phyloP scores from a whole-genome alignment of 1,140 invertebrate genomes.

The Drosophila nigromelanica region DNA sequence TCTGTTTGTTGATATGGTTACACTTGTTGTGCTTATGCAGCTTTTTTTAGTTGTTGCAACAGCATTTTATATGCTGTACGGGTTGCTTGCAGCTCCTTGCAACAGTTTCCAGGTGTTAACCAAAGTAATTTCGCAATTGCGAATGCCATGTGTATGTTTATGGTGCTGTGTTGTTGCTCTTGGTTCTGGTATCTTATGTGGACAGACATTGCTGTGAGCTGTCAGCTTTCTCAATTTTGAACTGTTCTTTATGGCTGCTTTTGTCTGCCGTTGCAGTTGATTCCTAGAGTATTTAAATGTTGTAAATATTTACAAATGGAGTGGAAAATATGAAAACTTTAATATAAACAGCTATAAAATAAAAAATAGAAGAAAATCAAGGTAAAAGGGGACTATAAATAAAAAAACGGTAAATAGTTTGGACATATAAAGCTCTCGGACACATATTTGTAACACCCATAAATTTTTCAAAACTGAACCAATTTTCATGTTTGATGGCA shows the following conservation, averaged over 20 bases:
- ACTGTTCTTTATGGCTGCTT: neutral
- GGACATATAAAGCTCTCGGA: too few relatives aligned
- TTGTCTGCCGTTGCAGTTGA: too few relatives aligned
- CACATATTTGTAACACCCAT: too few relatives aligned
- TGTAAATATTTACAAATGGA: too few relatives aligned
- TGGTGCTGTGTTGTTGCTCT: slow-evolving; percentile 3
- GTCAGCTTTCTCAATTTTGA: slow-evolving; percentile 8
- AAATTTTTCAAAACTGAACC: too few relatives aligned
- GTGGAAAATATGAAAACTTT: too few relatives aligned
- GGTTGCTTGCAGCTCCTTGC: slow-evolving; percentile 12
- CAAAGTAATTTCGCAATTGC: slow-evolving; percentile 59
- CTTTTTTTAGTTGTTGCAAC: slow-evolving; percentile 10
- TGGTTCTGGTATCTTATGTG: neutral
- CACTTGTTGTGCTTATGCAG: slow-evolving; percentile 3
- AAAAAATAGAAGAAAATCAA: too few relatives aligned
- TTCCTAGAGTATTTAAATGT: too few relatives aligned
- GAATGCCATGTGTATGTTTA: neutral
- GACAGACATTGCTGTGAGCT: slow-evolving; percentile 16
- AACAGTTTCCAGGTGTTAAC: slow-evolving; percentile 57
- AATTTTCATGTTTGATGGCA: too few relatives aligned
- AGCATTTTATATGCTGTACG: slow-evolving; percentile 29
- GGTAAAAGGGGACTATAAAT: neutral
- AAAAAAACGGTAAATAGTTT: too few relatives aligned
- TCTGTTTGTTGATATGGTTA: slow-evolving; percentile 10
- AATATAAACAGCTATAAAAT: too few relatives aligned